phyloP scores from a whole-genome alignment of 1,140 invertebrate species.

The Charaxes varanes region DNA sequence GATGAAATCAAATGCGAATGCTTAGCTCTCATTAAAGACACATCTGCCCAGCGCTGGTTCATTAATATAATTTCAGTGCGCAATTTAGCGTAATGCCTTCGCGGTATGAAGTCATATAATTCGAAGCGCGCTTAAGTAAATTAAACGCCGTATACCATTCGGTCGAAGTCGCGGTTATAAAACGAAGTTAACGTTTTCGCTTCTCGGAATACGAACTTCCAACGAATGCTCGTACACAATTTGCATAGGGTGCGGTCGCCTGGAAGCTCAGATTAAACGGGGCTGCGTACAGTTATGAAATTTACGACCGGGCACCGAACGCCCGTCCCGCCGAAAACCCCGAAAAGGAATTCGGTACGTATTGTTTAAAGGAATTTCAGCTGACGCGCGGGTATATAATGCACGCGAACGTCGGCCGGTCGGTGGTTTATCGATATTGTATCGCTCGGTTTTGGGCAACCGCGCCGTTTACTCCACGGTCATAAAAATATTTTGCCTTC shows the following conservation, averaged over 20 bases:
- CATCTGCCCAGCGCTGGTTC: too few species aligned
- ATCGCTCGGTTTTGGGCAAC: background rate
- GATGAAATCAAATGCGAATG: too few species aligned
- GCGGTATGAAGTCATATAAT: too few species aligned
- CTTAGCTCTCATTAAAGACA: too few species aligned
- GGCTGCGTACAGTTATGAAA: conserved; percentile 21
- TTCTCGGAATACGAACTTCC: conserved; percentile 7
- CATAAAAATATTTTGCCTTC: too few species aligned
- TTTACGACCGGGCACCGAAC: conserved; percentile 18
- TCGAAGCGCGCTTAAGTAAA: too few species aligned
- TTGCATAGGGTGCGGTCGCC: conserved; percentile 19
- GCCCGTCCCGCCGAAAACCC: conserved; percentile 15
- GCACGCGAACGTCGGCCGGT: background rate
- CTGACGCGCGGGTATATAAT: conserved; percentile 2
- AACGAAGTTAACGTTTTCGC: conserved; percentile 1
- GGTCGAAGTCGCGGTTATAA: background rate
- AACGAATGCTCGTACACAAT: conserved; percentile 17
- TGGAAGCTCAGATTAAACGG: conserved; percentile 15
- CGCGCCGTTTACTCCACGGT: too few species aligned
- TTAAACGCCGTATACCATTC: too few species aligned
- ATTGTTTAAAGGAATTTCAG: conserved; percentile 13
- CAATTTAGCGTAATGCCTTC: too few species aligned
- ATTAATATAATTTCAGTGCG: too few species aligned
- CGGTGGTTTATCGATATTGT: background rate
- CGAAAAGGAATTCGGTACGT: conserved; percentile 13